Base-by-base conservation (phyloP, 2,113 vertebrate species). In the Hemiscyllium ocellatum region DNA sequence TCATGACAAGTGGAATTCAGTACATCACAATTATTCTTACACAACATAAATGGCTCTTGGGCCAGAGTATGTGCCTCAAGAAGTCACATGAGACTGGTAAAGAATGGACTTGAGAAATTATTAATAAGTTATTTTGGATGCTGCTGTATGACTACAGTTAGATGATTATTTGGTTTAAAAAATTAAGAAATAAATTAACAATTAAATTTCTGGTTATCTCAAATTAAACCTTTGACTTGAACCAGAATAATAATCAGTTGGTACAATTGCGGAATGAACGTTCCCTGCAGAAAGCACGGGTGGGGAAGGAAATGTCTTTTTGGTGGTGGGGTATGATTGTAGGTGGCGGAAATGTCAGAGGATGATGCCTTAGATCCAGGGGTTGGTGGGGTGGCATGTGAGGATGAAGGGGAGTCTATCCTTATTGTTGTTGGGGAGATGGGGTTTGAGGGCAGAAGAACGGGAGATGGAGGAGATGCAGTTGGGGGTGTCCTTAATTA, bases 1-100 rank as follows among this genome's bases (percentile, higher is more conserved):
- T 91, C 89, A 91, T 29, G 68, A 95, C 94, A 76, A 95, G 42
- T 95, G 69, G 68, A 95, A 95, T 95, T 72, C 94, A 95, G 69
- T 76, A 47, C 94, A 72, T 95, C 52, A 72, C 50, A 66, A 70
- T 70, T 95, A 72, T 72, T 70, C 69, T 95, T 76, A 93, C 19
- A 93, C 65, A 66, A 93, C 66, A 68, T 15, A 93, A 93, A 68
- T 93, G 20, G 61, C 33, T 65, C 89, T 93, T 68, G 89, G 61
- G 65, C 61, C 61, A 93, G 61, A 37, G 66, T 93, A 66, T 61
- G 66, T 37, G 89, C 66, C 89, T 93, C 61, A 93, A 93, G 33
- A 93, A 42, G 61, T 19, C 89, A 93, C 89, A 93, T 93, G 89
- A 93, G n/a, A 93, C n/a, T 65, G 66, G 89, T 5, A 42, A 66